Percentiles rank a stretch among this genome's conserved stretches.
Evolutionary conservation across 2,888 invertebrate genomes (phyloP).

Genomic region (Saturnia japonica): DNA sequence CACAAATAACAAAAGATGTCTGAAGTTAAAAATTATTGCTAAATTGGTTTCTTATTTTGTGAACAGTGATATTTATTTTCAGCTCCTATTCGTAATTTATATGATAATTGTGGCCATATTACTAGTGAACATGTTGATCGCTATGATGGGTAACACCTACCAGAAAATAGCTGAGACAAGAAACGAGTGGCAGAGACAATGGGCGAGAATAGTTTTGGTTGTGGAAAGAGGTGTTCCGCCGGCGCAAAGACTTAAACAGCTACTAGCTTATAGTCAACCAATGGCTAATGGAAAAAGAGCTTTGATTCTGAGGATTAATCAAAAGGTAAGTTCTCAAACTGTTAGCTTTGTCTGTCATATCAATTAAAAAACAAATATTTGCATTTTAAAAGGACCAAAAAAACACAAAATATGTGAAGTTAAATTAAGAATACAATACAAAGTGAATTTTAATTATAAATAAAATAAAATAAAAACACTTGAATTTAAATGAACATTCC

Average conservation of each 20-base stretch:
- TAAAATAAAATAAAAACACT: too few species aligned
- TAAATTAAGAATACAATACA: too few species aligned
- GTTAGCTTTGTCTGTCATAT: too few species aligned
- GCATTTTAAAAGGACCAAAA: too few species aligned
- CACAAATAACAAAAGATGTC: not conserved
- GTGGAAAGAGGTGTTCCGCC: constrained; percentile 98
- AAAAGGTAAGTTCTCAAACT: constrained; percentile 84
- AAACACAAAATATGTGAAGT: too few species aligned
- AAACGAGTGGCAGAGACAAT: constrained; percentile 99
- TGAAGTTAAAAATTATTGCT: not conserved
- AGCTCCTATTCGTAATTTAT: constrained; percentile 96
- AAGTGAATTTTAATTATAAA: too few species aligned
- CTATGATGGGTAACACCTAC: constrained; percentile 99
- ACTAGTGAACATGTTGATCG: constrained; percentile 98
- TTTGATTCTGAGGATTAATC: constrained; percentile 92
- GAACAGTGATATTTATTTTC: constrained; percentile 30
- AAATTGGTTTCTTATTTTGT: not conserved
- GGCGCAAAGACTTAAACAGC: constrained; percentile 90
- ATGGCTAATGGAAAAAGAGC: constrained; percentile 95
- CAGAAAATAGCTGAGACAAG: constrained; percentile 98
- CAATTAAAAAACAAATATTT: too few species aligned
- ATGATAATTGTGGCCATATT: constrained; percentile 98
- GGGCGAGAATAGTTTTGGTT: constrained; percentile 98
- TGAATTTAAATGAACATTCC: too few species aligned
- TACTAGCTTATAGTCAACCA: constrained; percentile 96